Conservation (phyloP, 1,140 invertebrate genomes). For the Uloborus diversus region DNA sequence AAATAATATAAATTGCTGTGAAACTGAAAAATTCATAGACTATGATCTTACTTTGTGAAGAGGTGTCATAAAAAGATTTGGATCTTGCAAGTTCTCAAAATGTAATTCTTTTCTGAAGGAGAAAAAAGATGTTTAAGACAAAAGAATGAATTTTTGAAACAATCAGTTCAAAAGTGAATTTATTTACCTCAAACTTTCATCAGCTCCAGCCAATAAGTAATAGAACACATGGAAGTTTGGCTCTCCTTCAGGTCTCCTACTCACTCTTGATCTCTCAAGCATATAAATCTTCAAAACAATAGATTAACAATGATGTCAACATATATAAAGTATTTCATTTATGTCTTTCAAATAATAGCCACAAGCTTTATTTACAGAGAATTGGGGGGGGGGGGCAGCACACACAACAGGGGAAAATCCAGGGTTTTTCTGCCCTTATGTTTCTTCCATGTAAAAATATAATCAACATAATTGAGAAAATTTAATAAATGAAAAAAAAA, state of each 20-base stretch:
- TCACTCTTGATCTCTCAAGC: constrained; percentile 79
- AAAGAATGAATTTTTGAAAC: not conserved
- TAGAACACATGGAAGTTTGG: constrained; percentile 85
- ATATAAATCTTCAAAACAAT: constrained; percentile 63
- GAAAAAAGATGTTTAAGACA: not conserved
- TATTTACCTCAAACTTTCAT: constrained; percentile 71
- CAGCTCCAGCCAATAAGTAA: constrained; percentile 83
- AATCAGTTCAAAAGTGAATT: not conserved
- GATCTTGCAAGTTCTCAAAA: constrained; percentile 79
- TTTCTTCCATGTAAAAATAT: too few species aligned
- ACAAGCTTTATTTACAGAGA: too few species aligned
- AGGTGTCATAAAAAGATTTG: constrained; percentile 81
- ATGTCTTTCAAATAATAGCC: too few species aligned
- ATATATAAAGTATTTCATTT: too few species aligned
- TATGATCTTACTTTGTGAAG: constrained; percentile 76
- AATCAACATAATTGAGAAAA: too few species aligned
- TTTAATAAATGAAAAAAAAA: too few species aligned
- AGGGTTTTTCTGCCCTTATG: too few species aligned
- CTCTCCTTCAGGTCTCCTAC: constrained; percentile 75
- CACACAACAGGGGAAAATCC: too few species aligned
- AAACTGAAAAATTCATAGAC: too few species aligned
- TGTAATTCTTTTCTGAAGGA: constrained; percentile 77
- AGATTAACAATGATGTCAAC: too few species aligned
- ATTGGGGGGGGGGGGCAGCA: too few species aligned
- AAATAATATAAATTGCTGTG: too few species aligned